Evolutionary conservation across 2,797 vertebrate genomes (phyloP), one percentile per base, ranked within the genome.

Genomic region (Sebastes hopkinsi): DNA sequence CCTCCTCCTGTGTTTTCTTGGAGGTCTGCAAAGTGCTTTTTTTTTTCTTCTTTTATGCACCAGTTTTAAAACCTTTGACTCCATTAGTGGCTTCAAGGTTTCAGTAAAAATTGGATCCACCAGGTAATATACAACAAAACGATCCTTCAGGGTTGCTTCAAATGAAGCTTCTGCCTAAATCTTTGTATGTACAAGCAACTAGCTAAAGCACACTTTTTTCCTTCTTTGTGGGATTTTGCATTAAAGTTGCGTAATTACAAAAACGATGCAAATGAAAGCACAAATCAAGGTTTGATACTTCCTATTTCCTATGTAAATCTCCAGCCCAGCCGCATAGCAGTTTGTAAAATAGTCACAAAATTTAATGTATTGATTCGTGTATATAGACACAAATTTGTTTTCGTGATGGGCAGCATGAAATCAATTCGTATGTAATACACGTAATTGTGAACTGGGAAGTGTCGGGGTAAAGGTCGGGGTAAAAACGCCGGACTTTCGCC

Each of bases 1-100:
- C 72, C 67, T 87, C 72, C 82, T 80, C 13, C 82, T 77, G 58
- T 67, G 68, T 81, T 79, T 80, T 77, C 77, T 85, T 29, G 4
- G 56, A 81, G 66, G 77, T 70, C 64, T 87, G 88, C 86, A 92
- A 93, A 92, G 89, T 91, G 89, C 88, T 88, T 90, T 87, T 90
- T 90, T 81, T 79, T 27, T 50, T n/a, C n/a, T 25, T 25, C 60
- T 38, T 34, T 90, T 88, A 83, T 84, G 71, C 75, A 71, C 56
- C 72, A 58, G 56, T 80, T 89, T 85, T 72, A 69, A 89, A 90
- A 87, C 75, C 76, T 82, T 64, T 46, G 67, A 86, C 25, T 72
- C 80, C 65, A 68, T 81, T 74, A 69, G 72, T 70, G 77, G 80
- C 85, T 77, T 77, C 56, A 78, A 87, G 75, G 80, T 84, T 92